Percentiles rank a stretch among this genome's conserved stretches.
Conservation (phyloP, 2,797 vertebrate species). For the Micrastur ruficollis region DNA sequence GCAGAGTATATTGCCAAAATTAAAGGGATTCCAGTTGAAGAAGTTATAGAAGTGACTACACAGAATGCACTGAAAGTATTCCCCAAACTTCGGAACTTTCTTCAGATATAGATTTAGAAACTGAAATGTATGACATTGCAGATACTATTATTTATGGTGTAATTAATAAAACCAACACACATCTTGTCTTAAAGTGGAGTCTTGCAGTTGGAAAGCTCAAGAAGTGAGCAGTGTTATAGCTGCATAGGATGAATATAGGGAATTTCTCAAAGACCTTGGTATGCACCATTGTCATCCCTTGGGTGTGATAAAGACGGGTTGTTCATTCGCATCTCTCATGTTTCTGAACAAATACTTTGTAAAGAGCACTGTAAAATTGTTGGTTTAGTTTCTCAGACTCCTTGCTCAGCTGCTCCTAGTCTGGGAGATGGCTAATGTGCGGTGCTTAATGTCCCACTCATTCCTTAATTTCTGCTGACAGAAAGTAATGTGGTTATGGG, state of each 20-base stretch:
- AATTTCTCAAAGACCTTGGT: not conserved
- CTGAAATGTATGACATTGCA: not conserved
- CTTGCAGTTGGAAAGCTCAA: not conserved
- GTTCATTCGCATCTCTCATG: not conserved
- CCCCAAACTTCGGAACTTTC: slow-evolving; percentile 80
- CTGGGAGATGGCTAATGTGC: not conserved
- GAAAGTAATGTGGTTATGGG: not conserved
- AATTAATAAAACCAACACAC: not conserved
- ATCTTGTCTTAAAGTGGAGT: not conserved
- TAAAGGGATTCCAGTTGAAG: slow-evolving; percentile 88
- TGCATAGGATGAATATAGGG: not conserved
- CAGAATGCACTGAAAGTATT: slow-evolving; percentile 89
- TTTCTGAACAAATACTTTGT: not conserved
- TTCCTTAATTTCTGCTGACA: not conserved
- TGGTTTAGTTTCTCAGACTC: not conserved
- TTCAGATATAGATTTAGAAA: slow-evolving; percentile 64
- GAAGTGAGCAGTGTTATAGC: not conserved
- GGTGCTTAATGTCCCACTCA: not conserved
- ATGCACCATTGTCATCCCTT: not conserved
- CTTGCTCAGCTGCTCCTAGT: not conserved
- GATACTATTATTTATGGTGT: not conserved
- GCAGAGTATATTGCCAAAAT: slow-evolving; percentile 89
- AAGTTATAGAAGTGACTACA: slow-evolving; percentile 86
- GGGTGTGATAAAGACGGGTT: not conserved
- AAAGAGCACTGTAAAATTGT: not conserved